phyloP scores from a whole-genome alignment of 1,140 invertebrate species.

The Listronotus bonariensis region DNA sequence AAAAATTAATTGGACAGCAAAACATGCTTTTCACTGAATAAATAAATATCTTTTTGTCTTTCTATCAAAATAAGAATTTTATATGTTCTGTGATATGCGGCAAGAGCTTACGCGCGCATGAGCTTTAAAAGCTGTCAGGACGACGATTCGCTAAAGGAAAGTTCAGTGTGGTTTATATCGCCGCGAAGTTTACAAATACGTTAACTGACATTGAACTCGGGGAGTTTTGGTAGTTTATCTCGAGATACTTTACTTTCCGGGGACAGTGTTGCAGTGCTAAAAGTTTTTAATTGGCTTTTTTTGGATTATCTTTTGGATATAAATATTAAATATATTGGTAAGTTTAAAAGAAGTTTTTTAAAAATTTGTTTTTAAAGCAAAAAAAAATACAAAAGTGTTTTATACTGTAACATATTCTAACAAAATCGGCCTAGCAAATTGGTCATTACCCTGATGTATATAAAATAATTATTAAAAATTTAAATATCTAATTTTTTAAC shows the following conservation, averaged over 20 bases:
- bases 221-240: constrained; percentile 14
- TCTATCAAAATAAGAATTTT: not conserved
- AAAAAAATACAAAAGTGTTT: too few species aligned
- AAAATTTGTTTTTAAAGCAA: too few species aligned
- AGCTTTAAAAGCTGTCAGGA: constrained; percentile 30
- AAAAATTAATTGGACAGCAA: not conserved
- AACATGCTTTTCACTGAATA: not conserved
- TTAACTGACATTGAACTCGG: constrained; percentile 27
- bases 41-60: not conserved
- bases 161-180: constrained; percentile 47
- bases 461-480: too few species aligned
- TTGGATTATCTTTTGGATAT: constrained; percentile 1
- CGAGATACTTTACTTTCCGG: constrained; percentile 1
- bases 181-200: constrained; percentile 42
- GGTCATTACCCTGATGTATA: too few species aligned
- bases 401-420: too few species aligned
- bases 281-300: not conserved
- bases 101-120: constrained; percentile 41
- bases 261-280: constrained; percentile 1
- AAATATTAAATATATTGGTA: too few species aligned
- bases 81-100: constrained; percentile 39
- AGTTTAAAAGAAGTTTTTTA: too few species aligned
- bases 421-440: too few species aligned
- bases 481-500: too few species aligned
- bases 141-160: constrained; percentile 39